Evolutionary conservation across 1,140 invertebrate genomes (phyloP), one percentile per base, ranked within the genome.

Genomic region (Acromyrmex heyeri): DNA sequence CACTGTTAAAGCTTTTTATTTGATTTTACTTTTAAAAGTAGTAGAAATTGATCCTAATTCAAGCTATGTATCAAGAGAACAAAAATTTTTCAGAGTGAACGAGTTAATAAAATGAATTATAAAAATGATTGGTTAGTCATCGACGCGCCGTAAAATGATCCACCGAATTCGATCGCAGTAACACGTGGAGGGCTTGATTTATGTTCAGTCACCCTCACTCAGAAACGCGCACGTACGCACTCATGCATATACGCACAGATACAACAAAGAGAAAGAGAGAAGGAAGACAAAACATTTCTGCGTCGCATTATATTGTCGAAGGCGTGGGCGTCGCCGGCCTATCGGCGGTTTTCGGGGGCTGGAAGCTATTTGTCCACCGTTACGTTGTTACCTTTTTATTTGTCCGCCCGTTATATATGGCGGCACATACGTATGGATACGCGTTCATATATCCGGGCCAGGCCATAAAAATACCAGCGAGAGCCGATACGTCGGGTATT

Each of bases 381-480:
- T 61, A 73, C 85, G 65, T 85, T 64, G 78, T 70, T 86, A 82
- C 77, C 67, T 83, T 87, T 85, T 87, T 87, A 87, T 79, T 86
- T 79, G 77, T 2, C 30, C 67, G 72, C 79, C 65, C 21, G 53
- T 83, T 82, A 82, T 88, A 83, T 85, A 72, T 85, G 48, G 73
- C 24, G 21, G 34, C 59, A 79, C 55, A 82, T 73, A 82, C 85
- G 61, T 65, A 86, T 30, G 50, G 61, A 73, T 76, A 70, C 75
- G 78, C 77, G 59, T 76, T 50, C 57, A 55, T 78, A 79, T 87
- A 83, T 86, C 30, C 62, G 65, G 65, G 10, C 55, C 21, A 67
- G 59, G 14, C 78, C 82, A 88, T 91, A 91, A 91, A 90, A 91
- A 88, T 90, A 88, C 83, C 88, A 88, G 48, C 57, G 62, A 88